Percentiles rank a stretch among this genome's conserved stretches.
Conservation (phyloP, 2,888 invertebrate genomes). For the Acrobasis suavella region DNA sequence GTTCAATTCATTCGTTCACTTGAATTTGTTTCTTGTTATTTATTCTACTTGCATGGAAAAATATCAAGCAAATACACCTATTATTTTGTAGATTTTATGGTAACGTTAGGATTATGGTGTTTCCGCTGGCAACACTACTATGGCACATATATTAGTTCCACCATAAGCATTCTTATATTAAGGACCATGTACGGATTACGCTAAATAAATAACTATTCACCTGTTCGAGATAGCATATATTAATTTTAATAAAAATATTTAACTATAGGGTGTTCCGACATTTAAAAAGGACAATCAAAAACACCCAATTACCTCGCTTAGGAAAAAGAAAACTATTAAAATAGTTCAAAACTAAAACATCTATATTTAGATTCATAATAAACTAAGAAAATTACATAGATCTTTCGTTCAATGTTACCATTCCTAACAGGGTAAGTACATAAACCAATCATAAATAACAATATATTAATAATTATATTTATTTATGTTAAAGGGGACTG, state of each 20-base stretch:
- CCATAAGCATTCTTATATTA: slow-evolving; percentile 72
- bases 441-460: slow-evolving; percentile 68
- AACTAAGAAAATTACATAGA: slow-evolving; percentile 50
- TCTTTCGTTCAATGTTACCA: slow-evolving; percentile 48
- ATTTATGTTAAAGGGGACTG: slow-evolving; percentile 57
- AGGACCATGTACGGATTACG: slow-evolving; percentile 66
- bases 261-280: slow-evolving; percentile 5
- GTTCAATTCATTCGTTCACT: no score
- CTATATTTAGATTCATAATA: slow-evolving; percentile 55
- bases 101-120: slow-evolving; percentile 76
- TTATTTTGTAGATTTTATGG: slow-evolving; percentile 52
- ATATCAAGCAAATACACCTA: background rate
- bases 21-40: no score
- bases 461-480: slow-evolving; percentile 51
- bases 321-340: slow-evolving; percentile 24
- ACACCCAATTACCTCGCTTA: slow-evolving; percentile 1
- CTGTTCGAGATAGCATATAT: slow-evolving; percentile 16
- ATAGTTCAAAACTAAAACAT: slow-evolving; percentile 26
- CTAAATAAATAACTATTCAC: slow-evolving; percentile 40
- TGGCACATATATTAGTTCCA: slow-evolving; percentile 72
- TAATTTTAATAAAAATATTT: slow-evolving; percentile 18
- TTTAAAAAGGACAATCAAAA: slow-evolving; percentile 3
- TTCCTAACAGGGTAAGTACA: slow-evolving; percentile 71
- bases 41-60: no score
- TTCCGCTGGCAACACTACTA: slow-evolving; percentile 77